Percentiles rank a stretch among this genome's conserved stretches.
phyloP scores from a whole-genome alignment of 1,140 invertebrate species.

The Pogonus chalceus region DNA sequence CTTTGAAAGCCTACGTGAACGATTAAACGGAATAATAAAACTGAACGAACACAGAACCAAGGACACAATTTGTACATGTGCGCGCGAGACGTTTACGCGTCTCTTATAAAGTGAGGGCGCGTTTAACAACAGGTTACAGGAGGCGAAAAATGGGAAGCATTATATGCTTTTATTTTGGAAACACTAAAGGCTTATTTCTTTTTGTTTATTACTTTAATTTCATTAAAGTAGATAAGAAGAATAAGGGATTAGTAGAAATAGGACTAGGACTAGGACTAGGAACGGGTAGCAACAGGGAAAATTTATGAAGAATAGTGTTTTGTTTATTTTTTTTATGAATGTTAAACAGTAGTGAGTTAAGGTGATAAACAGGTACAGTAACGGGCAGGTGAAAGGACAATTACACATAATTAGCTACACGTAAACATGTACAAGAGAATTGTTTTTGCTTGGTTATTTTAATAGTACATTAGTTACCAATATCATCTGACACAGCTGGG shows the following conservation, averaged over 20 bases:
- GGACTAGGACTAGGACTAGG: too few species aligned
- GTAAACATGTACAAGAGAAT: constrained; percentile 3
- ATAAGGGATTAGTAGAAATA: too few species aligned
- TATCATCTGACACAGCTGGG: constrained; percentile 2
- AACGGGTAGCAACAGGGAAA: not conserved
- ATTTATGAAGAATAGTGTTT: not conserved
- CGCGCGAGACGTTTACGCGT: not conserved
- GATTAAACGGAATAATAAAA: constrained; percentile 14
- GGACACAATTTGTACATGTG: constrained; percentile 11
- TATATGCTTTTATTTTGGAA: not conserved
- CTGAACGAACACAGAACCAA: constrained; percentile 9
- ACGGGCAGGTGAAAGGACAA: not conserved
- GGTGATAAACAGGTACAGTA: not conserved
- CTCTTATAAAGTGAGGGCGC: constrained; percentile 10
- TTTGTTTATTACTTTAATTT: too few species aligned
- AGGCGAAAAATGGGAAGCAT: constrained; percentile 8
- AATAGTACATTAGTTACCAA: not conserved
- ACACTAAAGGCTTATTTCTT: too few species aligned
- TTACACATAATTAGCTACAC: constrained; percentile 3
- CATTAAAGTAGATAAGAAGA: too few species aligned
- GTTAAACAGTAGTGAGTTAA: not conserved
- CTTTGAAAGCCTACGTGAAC: constrained; percentile 32
- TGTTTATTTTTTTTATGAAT: not conserved
- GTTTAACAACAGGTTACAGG: constrained; percentile 2
- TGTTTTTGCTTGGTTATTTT: not conserved